Evolutionary conservation across 2,113 vertebrate genomes (phyloP).

Genomic region (Corythornis madagascariensis): DNA sequence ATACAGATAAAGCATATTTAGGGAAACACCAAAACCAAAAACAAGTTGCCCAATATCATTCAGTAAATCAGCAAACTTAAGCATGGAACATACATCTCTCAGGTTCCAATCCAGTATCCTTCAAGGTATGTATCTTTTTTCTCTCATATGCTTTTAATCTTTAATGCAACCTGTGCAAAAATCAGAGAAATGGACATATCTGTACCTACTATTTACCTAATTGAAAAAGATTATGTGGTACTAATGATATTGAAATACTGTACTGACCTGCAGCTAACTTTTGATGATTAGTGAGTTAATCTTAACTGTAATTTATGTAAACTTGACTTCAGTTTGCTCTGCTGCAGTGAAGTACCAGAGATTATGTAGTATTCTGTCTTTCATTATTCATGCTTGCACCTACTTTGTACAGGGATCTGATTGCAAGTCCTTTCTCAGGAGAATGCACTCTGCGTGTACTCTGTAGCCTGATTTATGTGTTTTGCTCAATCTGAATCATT

Average conservation of each 20-base stretch:
- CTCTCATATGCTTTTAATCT: not conserved
- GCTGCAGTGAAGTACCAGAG: not conserved
- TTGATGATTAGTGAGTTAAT: not conserved
- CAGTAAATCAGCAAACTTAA: not conserved
- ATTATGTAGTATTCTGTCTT: not conserved
- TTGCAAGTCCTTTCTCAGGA: not conserved
- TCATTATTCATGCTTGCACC: not conserved
- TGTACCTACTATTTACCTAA: not conserved
- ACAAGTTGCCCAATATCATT: not conserved
- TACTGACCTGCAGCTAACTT: not conserved
- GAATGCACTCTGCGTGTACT: not conserved
- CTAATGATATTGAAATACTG: not conserved
- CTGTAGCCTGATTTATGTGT: not conserved
- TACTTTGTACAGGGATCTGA: not conserved
- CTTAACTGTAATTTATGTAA: not conserved
- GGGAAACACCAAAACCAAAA: not conserved
- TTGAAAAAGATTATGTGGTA: not conserved
- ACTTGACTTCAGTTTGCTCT: not conserved
- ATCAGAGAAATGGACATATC: not conserved
- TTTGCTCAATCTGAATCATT: not conserved
- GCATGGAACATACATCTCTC: not conserved
- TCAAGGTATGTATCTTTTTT: not conserved
- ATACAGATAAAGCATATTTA: not conserved
- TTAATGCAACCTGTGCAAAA: not conserved
- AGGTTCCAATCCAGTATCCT: not conserved